These are phyloP conservation scores for Diacarnus erythraeanus DNA, from an alignment of 37 sponge, comb jelly and placozoan genomes.

Conservation along the genomic window DNA sequence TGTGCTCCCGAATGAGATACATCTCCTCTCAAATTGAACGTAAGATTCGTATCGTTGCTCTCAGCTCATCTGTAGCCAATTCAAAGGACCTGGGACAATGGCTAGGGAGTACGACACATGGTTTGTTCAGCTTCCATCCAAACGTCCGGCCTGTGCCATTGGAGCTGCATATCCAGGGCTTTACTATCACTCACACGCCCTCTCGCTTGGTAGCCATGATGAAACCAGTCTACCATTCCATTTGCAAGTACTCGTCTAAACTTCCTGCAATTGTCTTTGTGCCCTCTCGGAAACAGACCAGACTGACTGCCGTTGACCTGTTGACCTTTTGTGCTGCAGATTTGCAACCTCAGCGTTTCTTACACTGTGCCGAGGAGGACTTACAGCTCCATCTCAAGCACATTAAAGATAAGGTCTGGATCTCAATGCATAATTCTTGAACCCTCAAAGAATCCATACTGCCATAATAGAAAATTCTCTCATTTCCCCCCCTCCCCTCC, in stretches of 20 bases:
- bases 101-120: constrained; percentile 85
- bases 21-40: constrained; percentile 94
- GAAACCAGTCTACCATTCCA: constrained; percentile 94
- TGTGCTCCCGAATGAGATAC: constrained; percentile 98
- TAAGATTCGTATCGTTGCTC: constrained; percentile 90
- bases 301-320: constrained; percentile 95
- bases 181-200: constrained; percentile 89
- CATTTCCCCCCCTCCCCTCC: too few relatives aligned
- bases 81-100: constrained; percentile 99
- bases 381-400: constrained; percentile 78
- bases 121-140: constrained; percentile 93
- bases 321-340: constrained; percentile 93
- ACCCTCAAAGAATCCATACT: too few relatives aligned
- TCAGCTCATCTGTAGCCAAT: constrained; percentile 94
- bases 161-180: constrained; percentile 97
- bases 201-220: constrained; percentile 98
- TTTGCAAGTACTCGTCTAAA: constrained; percentile 83
- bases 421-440: too few relatives aligned
- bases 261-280: constrained; percentile 96
- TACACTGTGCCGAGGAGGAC: constrained; percentile 90
- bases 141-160: constrained; percentile 96
- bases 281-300: constrained; percentile 94
- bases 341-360: constrained; percentile 87
- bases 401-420: constrained; percentile 85
- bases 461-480: too few relatives aligned